Base-by-base conservation (phyloP, 2,888 invertebrate species). In the Pyrrhia umbra region DNA sequence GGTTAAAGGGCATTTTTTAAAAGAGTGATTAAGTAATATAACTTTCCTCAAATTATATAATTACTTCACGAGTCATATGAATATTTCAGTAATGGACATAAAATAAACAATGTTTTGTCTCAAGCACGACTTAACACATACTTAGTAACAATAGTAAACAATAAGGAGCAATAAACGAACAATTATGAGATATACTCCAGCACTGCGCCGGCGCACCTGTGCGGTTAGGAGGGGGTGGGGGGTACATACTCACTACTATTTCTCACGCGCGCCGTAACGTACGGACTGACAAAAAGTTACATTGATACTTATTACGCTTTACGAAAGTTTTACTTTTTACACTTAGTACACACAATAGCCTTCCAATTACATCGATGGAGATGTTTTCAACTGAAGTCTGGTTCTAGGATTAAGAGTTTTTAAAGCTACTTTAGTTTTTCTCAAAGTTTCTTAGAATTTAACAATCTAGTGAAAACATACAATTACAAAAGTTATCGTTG, bases 181-280 rank as follows among this genome's bases (percentile, higher is more conserved):
- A 70, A 66, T 71, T 77, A 80, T 68, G 71, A 71, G 71, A 60
- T 69, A 77, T 68, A 59, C 49, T 75, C 61, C 30, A 47, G 18
- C 54, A 27, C 21, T 46, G 73, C 63, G 77, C 77, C 37, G 59
- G 61, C 63, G 77, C 79, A 63, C 58, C 56, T 54, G 60, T 39
- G 56, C 18, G 8, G 42, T 10, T 1, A 1, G 25, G 13, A 6
- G 37, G 15, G 20, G 42, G 15, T 60, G 72, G 52, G 40, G 30
- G 39, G 60, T 21, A 58, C 45, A 62, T 68, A 77, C 75, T 34
- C 34, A 34, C 13, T 63, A 77, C 76, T 75, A 81, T 73, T 85
- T 85, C 85, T 82, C 85, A 86, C 86, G 84, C 77, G 75, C 75
- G 46, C 72, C 51, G 64, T 68, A 55, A 20, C 40, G 84, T 83